Evolutionary conservation across 2,888 invertebrate genomes (phyloP), one percentile per base, ranked within the genome.

Genomic region (Trichogramma dendrolimi): DNA sequence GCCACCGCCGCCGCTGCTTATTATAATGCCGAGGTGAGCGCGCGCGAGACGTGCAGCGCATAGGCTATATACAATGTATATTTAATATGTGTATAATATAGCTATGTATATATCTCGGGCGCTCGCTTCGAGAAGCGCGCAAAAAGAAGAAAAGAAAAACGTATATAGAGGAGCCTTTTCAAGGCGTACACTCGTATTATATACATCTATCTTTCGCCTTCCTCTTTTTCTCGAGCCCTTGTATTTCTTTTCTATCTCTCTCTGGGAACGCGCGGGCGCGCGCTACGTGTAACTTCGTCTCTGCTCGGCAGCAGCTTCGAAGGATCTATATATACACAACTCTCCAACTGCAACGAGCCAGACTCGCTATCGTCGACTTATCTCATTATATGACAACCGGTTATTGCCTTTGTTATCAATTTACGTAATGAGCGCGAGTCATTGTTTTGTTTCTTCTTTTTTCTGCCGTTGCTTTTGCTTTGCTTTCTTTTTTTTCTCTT

Each of bases 21-120:
- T 62, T 57, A 62, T 58, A 54, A 58, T 53, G 61, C 61, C 58
- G 14, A 51, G 58, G 54, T 7, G 54, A 49, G 49, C 55, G 52
- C 44, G 51, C 8, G 44, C 39, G 46, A 56, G 43, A 51, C n/a
- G 52, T 56, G 56, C 55, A 52, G 53, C 60, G 27, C 27, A 27
- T 27, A 27, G 27, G 27, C 27, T 27, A 27, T 27, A 27, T 27
- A 27, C 27, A 27, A 27, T 27, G 27, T 27, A 27, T 27, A 27
- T 27, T n/a, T n/a, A n/a, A n/a, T 27, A 27, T 27, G 27, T 27
- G 3, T 27, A 27, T 27, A 2, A 27, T 27, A 27, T 27, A 27
- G 27, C 27, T 27, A 27, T 27, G 3, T 27, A 2, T 27, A 27
- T 27, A 2, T 27, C 27, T 27, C 3, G 27, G 27, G 27, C 3